phyloP scores from a whole-genome alignment of 2,797 vertebrate species.

The Hypotaenidia philippensis region DNA sequence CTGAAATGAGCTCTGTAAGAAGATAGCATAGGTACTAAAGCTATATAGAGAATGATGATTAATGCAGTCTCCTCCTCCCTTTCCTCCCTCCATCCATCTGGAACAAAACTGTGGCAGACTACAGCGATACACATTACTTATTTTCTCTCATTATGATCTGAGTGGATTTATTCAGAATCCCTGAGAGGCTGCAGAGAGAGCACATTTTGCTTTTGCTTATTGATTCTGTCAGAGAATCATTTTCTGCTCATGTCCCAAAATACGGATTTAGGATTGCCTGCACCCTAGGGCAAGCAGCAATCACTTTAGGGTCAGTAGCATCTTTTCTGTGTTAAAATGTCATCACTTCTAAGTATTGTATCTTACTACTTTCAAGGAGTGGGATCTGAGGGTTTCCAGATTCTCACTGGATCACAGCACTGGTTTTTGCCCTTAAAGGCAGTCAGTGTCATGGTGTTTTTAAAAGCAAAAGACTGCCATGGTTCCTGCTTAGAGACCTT shows the following conservation, averaged over 20 bases:
- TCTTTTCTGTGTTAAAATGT: not conserved
- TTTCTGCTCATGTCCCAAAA: not conserved
- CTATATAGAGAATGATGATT: constrained; percentile 40
- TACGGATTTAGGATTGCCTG: not conserved
- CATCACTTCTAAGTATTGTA: not conserved
- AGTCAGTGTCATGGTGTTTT: not conserved
- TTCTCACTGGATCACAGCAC: not conserved
- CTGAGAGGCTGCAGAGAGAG: not conserved
- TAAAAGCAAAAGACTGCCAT: not conserved
- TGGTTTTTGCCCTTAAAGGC: not conserved
- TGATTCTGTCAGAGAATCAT: not conserved
- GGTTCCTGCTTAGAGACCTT: not conserved
- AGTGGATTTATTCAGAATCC: constrained; percentile 34
- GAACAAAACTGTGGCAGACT: constrained; percentile 43
- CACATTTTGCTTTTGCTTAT: constrained; percentile 24
- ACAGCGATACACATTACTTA: not conserved
- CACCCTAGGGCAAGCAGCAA: not conserved
- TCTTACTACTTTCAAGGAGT: not conserved
- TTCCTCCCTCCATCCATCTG: constrained; percentile 61
- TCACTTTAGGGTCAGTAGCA: not conserved
- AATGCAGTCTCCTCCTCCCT: constrained; percentile 32
- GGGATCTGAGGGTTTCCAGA: not conserved
- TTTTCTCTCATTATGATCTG: constrained; percentile 22
- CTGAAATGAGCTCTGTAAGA: constrained; percentile 16
- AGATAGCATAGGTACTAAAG: not conserved